phyloP scores from a whole-genome alignment of 2,797 vertebrate species.

The Limosa lapponica region DNA sequence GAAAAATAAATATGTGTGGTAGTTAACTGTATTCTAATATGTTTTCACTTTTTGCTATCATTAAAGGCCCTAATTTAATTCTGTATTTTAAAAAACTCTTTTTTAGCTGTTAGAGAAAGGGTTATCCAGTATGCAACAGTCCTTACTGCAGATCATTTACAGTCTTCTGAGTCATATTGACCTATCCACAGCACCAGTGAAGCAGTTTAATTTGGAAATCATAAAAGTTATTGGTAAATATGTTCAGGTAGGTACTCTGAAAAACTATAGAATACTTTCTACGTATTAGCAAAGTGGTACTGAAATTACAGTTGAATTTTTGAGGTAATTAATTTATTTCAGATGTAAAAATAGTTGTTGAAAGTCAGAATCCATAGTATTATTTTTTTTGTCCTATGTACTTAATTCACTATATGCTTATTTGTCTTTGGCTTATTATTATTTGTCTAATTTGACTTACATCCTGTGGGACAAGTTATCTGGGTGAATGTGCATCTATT shows the following conservation, averaged over 20 bases:
- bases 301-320: not conserved
- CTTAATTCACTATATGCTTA: not conserved
- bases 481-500: not conserved
- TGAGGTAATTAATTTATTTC: not conserved
- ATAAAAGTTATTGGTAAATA: conserved; percentile 99
- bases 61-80: not conserved
- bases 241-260: conserved; percentile 87
- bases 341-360: not conserved
- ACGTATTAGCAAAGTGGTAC: not conserved
- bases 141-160: conserved; percentile 95
- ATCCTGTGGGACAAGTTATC: not conserved
- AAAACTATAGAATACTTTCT: not conserved
- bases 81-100: not conserved
- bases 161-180: conserved; percentile 97
- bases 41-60: not conserved
- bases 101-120: conserved; percentile 94
- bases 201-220: conserved; percentile 98
- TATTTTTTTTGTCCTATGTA: not conserved
- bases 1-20: not conserved
- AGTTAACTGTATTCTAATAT: not conserved
- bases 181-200: conserved; percentile 92
- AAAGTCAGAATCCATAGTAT: not conserved
- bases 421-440: not conserved
- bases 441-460: not conserved
- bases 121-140: conserved; percentile 95